These are phyloP conservation scores for Chaenocephalus aceratus DNA, from an alignment of 2,113 vertebrate genomes.

Conservation along the genomic window DNA sequence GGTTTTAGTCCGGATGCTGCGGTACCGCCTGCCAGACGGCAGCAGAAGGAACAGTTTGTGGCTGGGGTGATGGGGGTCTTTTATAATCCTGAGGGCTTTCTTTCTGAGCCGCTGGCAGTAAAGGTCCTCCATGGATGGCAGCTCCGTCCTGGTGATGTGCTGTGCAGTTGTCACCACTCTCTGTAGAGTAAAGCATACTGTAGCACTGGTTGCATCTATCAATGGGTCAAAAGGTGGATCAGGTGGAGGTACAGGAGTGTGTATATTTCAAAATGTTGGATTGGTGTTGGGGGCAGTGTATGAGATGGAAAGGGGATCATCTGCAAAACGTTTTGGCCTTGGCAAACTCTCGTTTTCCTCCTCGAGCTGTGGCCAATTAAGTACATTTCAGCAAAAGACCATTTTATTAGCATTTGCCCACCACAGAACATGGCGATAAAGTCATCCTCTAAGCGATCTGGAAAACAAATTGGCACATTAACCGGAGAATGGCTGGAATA, in stretches of 20 bases:
- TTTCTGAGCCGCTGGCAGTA: no score
- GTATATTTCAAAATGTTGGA: neutral
- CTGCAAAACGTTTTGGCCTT: slow-evolving; percentile 78
- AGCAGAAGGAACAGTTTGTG: no score
- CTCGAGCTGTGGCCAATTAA: slow-evolving; percentile 92
- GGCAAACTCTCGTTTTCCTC: slow-evolving; percentile 64
- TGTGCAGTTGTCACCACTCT: no score
- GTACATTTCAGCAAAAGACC: slow-evolving; percentile 92
- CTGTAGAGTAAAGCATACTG: neutral
- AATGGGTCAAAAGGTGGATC: no score
- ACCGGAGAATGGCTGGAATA: slow-evolving; percentile 85
- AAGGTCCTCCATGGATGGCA: no score
- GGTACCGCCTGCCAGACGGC: no score
- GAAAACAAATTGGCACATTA: slow-evolving; percentile 90
- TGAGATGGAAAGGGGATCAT: slow-evolving; percentile 67
- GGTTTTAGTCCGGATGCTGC: no score
- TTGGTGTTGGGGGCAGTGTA: slow-evolving; percentile 21
- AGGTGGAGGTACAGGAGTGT: neutral
- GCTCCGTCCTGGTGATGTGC: no score
- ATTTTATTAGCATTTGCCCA: slow-evolving; percentile 97
- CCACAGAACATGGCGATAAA: slow-evolving; percentile 88
- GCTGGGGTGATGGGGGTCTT: no score
- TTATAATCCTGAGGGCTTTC: no score
- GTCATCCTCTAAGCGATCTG: slow-evolving; percentile 87
- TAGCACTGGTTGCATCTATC: neutral